Base-by-base conservation (phyloP, 2,797 vertebrate species). In the Hydrocynus forskahlii region DNA sequence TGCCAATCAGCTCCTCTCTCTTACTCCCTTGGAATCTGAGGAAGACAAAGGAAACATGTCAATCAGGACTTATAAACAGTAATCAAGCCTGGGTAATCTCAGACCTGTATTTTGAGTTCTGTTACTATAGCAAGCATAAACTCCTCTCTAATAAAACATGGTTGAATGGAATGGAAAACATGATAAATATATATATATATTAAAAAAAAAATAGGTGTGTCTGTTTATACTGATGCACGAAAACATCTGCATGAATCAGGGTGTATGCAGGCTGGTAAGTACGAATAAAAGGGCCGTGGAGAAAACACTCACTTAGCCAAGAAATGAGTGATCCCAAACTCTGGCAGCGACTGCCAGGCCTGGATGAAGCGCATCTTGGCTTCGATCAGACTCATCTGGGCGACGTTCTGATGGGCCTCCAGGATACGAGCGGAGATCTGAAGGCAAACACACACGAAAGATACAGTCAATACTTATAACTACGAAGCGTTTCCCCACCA, bases 281-380 rank as follows among this genome's bases (percentile, higher is more conserved):
- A 7, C 48, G 0, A 73, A 52, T 62, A 74, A 48, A 29, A 66
- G 17, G 16, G n/a, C 23, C 10, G 29, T 60, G 19, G 52, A 69
- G n/a, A 75, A 69, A 23, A 76, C 68, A 92, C 95, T 84, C 75
- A 99, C 98, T 96, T 98, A 2, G 97, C 97, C 0, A 99, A 95
- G 87, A 99, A 99, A 86, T 99, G 97, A 29, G 97, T 98, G 91
- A 99, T 97, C 89, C 98, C 98, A 7, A 99, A 99, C 88, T 99
- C 98, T 0, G 98, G 97, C 84, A 99, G 92, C 0, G 97, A 99
- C 91, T 99, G 97, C 98, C 97, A 99, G 0, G 97, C 98, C 87
- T 99, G 97, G 67, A 99, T 99, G 78, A 99, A 99, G 66, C 97
- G 92, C 97, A 99, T 97, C 92, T 99, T 99, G 81, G 98, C 97